A percentile compares a stretch with the other conserved stretches of the same genome.
phyloP scores from a whole-genome alignment of 2,888 invertebrate species.

The Plutella xylostella region DNA sequence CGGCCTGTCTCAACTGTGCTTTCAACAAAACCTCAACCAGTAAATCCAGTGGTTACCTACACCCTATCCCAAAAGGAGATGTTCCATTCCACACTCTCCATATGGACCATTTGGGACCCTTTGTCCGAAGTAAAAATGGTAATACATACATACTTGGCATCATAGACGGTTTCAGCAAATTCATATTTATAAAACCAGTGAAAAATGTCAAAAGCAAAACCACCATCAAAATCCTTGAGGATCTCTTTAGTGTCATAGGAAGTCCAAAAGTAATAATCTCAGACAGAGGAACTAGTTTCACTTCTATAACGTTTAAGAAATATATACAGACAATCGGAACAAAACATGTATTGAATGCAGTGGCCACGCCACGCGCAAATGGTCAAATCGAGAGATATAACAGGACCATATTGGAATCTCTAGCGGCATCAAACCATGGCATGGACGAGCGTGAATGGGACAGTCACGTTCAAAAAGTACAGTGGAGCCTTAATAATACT shows the following conservation, averaged over 20 bases:
- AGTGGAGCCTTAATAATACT: conserved; percentile 16
- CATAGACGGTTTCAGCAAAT: too few relatives aligned
- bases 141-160: conserved; percentile 18
- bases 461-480: conserved; percentile 8
- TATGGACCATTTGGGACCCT: conserved; percentile 16
- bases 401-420: too few relatives aligned
- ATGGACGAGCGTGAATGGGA: conserved; percentile 13
- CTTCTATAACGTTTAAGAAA: conserved; percentile 5
- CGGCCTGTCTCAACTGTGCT: conserved; percentile 18
- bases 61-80: conserved; percentile 12
- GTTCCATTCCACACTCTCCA: conserved; percentile 11
- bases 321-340: conserved; percentile 3
- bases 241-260: conserved; percentile 5
- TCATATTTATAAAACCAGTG: conserved; percentile 10
- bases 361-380: too few relatives aligned
- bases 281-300: conserved; percentile 12
- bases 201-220: conserved; percentile 9
- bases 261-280: too few relatives aligned
- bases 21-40: conserved; percentile 13
- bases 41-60: conserved; percentile 7
- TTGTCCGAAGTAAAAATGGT: conserved; percentile 13
- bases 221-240: conserved; percentile 9
- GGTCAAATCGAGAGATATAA: too few relatives aligned
- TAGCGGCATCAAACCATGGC: conserved; percentile 6
- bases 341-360: too few relatives aligned